phyloP scores from a whole-genome alignment of 2,113 vertebrate genomes.

The Gavia stellata region DNA sequence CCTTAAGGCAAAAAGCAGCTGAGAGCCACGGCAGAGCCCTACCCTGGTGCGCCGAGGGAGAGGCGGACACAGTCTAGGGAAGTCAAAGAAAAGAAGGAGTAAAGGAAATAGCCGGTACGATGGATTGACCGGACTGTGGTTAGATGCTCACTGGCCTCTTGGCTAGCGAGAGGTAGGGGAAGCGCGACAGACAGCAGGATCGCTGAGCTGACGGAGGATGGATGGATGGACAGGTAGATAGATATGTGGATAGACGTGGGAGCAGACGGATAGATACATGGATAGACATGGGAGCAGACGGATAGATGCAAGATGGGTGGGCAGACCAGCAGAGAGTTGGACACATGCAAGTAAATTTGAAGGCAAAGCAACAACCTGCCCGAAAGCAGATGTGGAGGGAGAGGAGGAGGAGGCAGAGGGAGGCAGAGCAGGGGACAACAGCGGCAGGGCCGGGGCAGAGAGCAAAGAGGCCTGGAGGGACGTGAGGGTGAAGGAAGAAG shows the following conservation, averaged over 20 bases:
- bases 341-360: neutral
- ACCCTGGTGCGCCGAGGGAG: neutral
- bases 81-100: neutral
- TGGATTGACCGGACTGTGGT: fast-evolving
- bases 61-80: neutral
- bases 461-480: neutral
- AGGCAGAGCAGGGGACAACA: no score
- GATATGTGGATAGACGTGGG: fast-evolving
- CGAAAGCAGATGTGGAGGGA: neutral
- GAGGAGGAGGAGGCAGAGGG: neutral
- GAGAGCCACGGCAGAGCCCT: neutral
- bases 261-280: fast-evolving
- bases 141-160: neutral
- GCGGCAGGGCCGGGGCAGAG: neutral
- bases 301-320: fast-evolving
- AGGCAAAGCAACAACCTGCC: neutral
- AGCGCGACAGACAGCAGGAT: neutral
- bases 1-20: neutral
- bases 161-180: neutral
- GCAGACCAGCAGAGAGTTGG: neutral
- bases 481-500: neutral
- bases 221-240: neutral
- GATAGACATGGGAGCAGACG: fast-evolving
- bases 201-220: neutral
- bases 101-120: neutral